Conservation (phyloP, 2,888 invertebrate genomes). For the Acleris sparsana region DNA sequence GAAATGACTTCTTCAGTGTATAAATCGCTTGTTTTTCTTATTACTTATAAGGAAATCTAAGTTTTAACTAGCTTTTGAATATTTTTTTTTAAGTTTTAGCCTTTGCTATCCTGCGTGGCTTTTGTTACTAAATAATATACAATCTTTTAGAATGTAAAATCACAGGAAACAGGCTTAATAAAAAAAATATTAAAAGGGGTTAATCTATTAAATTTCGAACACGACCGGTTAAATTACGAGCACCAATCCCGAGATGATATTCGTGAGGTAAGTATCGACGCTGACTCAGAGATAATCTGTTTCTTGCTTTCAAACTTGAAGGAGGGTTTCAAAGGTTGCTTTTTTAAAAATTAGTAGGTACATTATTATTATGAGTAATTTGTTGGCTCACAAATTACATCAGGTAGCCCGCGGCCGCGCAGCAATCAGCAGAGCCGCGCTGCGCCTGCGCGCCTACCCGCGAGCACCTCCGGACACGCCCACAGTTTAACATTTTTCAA, state of each 20-base stretch:
- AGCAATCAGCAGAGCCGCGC: constrained; percentile 59
- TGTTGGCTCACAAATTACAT: constrained; percentile 77
- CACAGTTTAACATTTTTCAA: constrained; percentile 81
- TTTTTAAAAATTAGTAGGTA: constrained; percentile 75
- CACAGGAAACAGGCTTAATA: not conserved
- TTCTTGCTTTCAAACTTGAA: constrained; percentile 51
- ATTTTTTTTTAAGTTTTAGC: too few species aligned
- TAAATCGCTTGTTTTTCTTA: not conserved
- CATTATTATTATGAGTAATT: constrained; percentile 82
- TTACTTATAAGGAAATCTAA: too few species aligned
- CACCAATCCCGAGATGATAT: constrained; percentile 4
- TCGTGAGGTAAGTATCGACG: constrained; percentile 36
- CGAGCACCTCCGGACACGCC: constrained; percentile 71
- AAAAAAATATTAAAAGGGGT: not conserved
- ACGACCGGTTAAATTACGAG: constrained; percentile 14
- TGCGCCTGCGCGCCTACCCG: constrained; percentile 54
- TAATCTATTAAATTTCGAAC: constrained; percentile 6
- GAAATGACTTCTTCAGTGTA: not conserved
- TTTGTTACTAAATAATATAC: not conserved
- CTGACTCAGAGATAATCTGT: constrained; percentile 65
- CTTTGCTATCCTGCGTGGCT: too few species aligned
- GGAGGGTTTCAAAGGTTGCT: constrained; percentile 57
- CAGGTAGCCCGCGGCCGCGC: constrained; percentile 77
- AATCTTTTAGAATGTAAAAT: not conserved
- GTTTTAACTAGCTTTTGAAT: too few species aligned